Base-by-base conservation (phyloP, 2,888 invertebrate genomes). In the Electrophaes corylata region DNA sequence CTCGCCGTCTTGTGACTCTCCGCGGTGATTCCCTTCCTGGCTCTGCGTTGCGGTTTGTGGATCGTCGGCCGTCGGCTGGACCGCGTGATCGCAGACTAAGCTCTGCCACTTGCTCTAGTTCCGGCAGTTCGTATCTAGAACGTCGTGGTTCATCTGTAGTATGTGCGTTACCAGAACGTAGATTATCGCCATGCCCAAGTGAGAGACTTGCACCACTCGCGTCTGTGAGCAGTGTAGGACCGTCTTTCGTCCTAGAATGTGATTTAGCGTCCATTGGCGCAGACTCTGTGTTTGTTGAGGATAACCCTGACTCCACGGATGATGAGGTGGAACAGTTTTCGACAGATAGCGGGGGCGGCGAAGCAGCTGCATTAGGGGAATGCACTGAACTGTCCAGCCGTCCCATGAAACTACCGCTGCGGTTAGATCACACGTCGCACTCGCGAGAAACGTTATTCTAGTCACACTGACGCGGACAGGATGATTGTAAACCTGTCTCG, bases 321-420 rank as follows among this genome's bases (percentile, higher is more conserved):
- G 96, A 96, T 75, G 96, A 96, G 75, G 95, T 96, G 71, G 96
- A 96, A 74, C 96, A 96, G 73, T 95, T 96, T 78, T 96, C 96
- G 59, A 96, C 96, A 35, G 96, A 96, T 77, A 96, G 96, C 74
- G 96, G 96, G 67, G 94, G 94, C 57, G 91, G 84, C 46, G 88
- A 87, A 18, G 82, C 82, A 48, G 82, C 84, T 33, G 79, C 79
- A 37, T 75, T 73, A 12, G 79, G 80, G 37, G 89, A 89, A 57
- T 77, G 86, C 68, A 90, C 92, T 49, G 91, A 90, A 75, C 81
- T 92, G 23, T 77, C 88, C 12, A 88, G 81, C 67, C 81, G 92
- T 48, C 85, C 90, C 19, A 69, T 78, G 45, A 77, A 81, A 72
- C 74, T 84, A 75, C 82, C 88, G 70, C 64, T 81, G 68, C 82